Base-by-base conservation (phyloP, 2,113 vertebrate species). In the Atlantisia rogersi region DNA sequence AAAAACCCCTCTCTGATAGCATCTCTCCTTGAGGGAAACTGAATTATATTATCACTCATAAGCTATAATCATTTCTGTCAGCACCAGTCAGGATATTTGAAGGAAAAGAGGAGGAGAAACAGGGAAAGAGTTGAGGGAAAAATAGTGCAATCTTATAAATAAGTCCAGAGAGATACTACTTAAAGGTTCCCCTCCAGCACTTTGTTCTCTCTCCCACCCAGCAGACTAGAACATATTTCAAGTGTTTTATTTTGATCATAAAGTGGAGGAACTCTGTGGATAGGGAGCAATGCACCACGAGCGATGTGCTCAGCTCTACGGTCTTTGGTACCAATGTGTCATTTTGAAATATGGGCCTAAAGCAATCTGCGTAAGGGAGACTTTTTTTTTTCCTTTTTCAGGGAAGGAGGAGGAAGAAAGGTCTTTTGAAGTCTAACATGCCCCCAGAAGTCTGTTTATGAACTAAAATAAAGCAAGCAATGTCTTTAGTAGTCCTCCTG, bases 11-110 rank as follows among this genome's bases (percentile, higher is more conserved):
- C 96, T 95, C 91, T 97, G 98, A 98, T 98, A 98, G 97, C 97
- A 97, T 97, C 96, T 97, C 97, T 97, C 97, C 97, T 98, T 97
- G 97, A 97, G 97, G 97, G 90, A 97, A 97, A 96, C 94, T 90
- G 97, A 98, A 98, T 97, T 97, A 97, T 97, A 98, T 98, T 98
- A 99, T 99, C 98, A 98, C 97, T 98, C 98, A 97, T 96, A 97
- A 97, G 97, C 95, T 85, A 96, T 98, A 98, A 99, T 98, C 97
- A 90, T 97, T 97, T 95, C 97, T 97, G 97, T 97, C 96, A 97
- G 92, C 88, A 95, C 77, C 84, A 90, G 90, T 94, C 91, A 95
- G 91, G 93, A 94, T 88, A 94, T 87, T 87, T 88, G 92, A 95
- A 19, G 75, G 83, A 93, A 91, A 83, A 91, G 78, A 94, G 82